Conservation (phyloP, 2,797 vertebrate species). For the Danio aesculapii region DNA sequence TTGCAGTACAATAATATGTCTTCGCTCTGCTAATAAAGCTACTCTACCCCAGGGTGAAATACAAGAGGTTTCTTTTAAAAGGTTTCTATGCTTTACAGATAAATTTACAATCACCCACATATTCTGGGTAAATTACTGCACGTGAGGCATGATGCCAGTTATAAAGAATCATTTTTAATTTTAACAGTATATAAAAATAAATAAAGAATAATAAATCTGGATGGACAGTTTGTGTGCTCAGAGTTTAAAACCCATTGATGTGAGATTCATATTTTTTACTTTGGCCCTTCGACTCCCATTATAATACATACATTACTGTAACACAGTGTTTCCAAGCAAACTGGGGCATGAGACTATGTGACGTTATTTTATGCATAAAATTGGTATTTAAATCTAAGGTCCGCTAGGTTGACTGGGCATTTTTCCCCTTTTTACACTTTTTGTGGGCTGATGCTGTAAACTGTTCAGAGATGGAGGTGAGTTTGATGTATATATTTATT, state of each 20-base stretch:
- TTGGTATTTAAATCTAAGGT: not conserved
- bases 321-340: not conserved
- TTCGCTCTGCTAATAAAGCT: constrained; percentile 69
- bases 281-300: not conserved
- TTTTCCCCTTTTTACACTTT: too few species aligned
- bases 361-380: not conserved
- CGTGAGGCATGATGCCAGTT: not conserved
- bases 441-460: too few species aligned
- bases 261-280: not conserved
- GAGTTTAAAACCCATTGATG: not conserved
- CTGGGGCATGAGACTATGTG: not conserved
- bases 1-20: constrained; percentile 65
- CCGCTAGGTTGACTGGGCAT: not conserved
- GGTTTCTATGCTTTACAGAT: constrained; percentile 60
- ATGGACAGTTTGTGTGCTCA: not conserved
- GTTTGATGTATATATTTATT: too few species aligned
- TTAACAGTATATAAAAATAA: too few species aligned
- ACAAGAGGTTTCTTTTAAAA: constrained; percentile 62
- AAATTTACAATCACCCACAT: constrained; percentile 48
- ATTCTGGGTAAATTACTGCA: not conserved
- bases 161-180: not conserved
- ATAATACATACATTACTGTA: not conserved
- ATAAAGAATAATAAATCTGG: not conserved
- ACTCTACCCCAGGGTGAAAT: constrained; percentile 65
- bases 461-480: too few species aligned